These are phyloP conservation scores for Agelastica alni DNA, from an alignment of 2,888 invertebrate genomes.

Conservation along the genomic window DNA sequence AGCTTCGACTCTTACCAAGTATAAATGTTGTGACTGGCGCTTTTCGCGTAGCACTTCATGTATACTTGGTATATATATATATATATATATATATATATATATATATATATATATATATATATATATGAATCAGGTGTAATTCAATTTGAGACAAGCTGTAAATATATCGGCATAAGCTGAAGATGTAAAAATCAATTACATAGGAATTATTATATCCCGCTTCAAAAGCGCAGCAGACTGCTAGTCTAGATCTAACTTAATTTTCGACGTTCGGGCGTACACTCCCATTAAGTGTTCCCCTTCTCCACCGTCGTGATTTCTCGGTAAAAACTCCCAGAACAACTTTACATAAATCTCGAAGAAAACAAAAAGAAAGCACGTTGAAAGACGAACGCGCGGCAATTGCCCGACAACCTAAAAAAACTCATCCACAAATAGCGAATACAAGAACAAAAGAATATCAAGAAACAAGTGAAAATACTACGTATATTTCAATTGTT, in stretches of 20 bases:
- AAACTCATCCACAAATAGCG: conserved; percentile 27
- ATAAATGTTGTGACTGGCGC: no score
- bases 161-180: not conserved
- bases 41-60: no score
- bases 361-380: conserved; percentile 13
- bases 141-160: no score
- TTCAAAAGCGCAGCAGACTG: not conserved
- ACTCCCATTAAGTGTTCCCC: not conserved
- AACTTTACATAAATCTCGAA: conserved; percentile 11
- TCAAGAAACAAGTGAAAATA: conserved; percentile 33
- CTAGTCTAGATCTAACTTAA: not conserved
- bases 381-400: conserved; percentile 17
- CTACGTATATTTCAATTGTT: conserved; percentile 35
- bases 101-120: no score
- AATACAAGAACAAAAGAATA: conserved; percentile 31
- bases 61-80: no score
- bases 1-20: no score
- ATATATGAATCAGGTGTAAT: no score
- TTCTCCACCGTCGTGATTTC: not conserved
- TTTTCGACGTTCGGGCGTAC: not conserved
- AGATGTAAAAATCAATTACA: not conserved
- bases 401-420: conserved; percentile 24
- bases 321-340: conserved; percentile 5
- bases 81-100: no score
- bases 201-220: not conserved